Evolutionary conservation across 2,888 invertebrate genomes (phyloP), one percentile per base, ranked within the genome.

Genomic region (Xanthorhoe designata): DNA sequence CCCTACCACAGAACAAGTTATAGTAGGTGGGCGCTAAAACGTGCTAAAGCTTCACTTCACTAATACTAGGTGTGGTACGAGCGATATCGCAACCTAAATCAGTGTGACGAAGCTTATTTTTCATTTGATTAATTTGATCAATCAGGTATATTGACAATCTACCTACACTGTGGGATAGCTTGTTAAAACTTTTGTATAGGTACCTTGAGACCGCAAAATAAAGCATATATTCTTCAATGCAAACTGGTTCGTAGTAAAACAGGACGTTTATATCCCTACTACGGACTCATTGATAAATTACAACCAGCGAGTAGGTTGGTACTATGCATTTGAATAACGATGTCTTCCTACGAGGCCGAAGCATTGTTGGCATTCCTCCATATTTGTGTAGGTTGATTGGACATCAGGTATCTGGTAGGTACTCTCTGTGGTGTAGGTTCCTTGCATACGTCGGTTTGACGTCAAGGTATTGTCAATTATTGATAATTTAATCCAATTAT

Each of bases 201-300:
- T n/a, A 35, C 8, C 35, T 35, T 42, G 18, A 50, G 6, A 13
- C 9, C 1, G 58, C 19, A 6, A 7, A 58, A 53, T 64, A 24
- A 38, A 58, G 53, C 57, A 18, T 35, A n/a, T n/a, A 58, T 45
- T 60, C 45, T 60, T 24, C 52, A 13, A 19, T 53, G 19, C 45
- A 45, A 45, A 32, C 19, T 18, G 18, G 18, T 49, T 49, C 35
- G 32, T 42, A 42, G 45, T 24, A 32, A 24, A 18, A 60, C 17
- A 19, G 59, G 49, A 24, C 47, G 51, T 38, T 59, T 17, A 49
- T 32, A 7, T 38, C 61, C 18, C 45, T 53, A 58, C 62, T 56
- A 52, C 55, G 59, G 52, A 58, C 55, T 63, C 67, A 63, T 67
- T 67, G 63, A 67, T 67, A 67, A 63, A 56, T 67, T 63, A 59